phyloP scores from a whole-genome alignment of 2,888 invertebrate genomes.

The Pandemis heparana region DNA sequence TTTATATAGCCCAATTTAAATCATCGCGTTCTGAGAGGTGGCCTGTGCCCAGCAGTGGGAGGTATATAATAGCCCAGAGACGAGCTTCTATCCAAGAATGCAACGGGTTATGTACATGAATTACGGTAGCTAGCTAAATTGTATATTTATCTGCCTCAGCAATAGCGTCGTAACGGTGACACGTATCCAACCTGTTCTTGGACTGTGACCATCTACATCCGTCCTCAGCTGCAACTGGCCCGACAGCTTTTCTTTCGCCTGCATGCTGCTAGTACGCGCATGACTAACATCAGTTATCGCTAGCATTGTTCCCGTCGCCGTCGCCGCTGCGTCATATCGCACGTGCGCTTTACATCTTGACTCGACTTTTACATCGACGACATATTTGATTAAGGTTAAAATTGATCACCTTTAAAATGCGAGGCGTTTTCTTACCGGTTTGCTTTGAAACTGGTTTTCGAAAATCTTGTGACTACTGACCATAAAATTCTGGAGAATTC shows the following conservation, averaged over 20 bases:
- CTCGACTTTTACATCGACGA: background rate
- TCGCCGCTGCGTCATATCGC: constrained; percentile 1
- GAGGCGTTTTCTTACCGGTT: background rate
- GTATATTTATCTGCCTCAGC: constrained; percentile 8
- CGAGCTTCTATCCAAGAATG: background rate
- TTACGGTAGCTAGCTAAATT: background rate
- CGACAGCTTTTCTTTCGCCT: constrained; percentile 16
- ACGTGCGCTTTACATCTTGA: constrained; percentile 9
- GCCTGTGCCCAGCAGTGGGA: no score
- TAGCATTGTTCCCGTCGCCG: background rate
- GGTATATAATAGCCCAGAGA: no score
- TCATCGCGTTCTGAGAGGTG: no score
- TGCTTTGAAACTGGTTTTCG: background rate
- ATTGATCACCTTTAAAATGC: background rate
- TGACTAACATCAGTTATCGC: constrained; percentile 22
- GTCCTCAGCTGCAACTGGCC: background rate
- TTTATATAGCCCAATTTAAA: no score
- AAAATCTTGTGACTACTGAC: background rate
- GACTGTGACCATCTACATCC: background rate
- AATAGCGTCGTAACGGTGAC: constrained; percentile 14
- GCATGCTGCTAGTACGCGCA: background rate
- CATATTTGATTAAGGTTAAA: background rate
- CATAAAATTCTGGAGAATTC: background rate
- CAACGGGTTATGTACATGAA: background rate
- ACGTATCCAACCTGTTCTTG: constrained; percentile 11